Base-by-base conservation (phyloP, 2,888 invertebrate genomes). In the Plemyria rubiginata region DNA sequence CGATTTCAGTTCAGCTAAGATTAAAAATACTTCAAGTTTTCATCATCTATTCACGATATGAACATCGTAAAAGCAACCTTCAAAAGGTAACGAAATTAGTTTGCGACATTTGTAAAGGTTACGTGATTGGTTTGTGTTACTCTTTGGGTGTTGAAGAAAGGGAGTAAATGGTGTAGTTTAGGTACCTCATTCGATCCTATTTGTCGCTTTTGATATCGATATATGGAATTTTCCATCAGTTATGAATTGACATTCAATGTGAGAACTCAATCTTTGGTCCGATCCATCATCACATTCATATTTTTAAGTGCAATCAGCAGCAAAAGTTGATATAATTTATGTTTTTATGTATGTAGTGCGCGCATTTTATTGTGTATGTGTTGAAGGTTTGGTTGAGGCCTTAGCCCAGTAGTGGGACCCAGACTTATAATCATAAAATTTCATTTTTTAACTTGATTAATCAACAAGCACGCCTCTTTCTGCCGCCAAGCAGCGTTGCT, bases 11-110 rank as follows among this genome's bases (percentile, higher is more conserved):
- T 51, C 45, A 43, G 32, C 46, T 64, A 32, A 60, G 53, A 56
- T 46, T 60, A 45, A 60, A 55, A 65, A 57, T 51, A 13, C 28
- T 49, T 16, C 56, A 40, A 40, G 64, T 56, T 64, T 58, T 51
- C 58, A 43, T 40, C 51, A 43, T 59, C 48, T 55, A 55, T 54
- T 43, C 54, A 59, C 48, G 22, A 58, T 54, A 28, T 32, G 29
- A 54, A 58, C 29, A 28, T n/a, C 38, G 52, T 56, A 61, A 61
- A 51, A 45, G 50, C 13, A 12, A 28, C 15, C 46, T 6, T 60
- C 60, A 56, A 55, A 36, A 32, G 36, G 12, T 9, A 22, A 40
- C 40, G 51, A 61, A 55, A 61, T 61, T 55, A 55, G 61, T 40
- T 51, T 36, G 60, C 50, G 28, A 16, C 29, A 29, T 38, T 50